Percentiles rank a stretch among this genome's conserved stretches.
Conservation (phyloP, 1,140 invertebrate genomes). For the Hormaphis cornu region DNA sequence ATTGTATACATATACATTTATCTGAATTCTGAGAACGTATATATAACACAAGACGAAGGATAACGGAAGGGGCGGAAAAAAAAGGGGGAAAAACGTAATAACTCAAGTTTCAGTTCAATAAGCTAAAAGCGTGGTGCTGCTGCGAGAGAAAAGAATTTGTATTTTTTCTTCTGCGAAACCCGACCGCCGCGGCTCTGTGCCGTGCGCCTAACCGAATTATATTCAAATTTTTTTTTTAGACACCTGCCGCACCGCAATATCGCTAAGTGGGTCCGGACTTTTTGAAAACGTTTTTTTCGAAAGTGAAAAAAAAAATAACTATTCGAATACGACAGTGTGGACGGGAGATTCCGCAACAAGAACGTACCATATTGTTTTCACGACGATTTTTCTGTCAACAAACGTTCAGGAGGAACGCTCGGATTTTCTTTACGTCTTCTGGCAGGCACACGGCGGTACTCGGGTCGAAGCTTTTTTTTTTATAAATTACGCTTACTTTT, state of each 20-base stretch:
- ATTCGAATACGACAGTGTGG: no score
- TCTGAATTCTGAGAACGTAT: neutral
- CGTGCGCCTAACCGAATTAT: neutral
- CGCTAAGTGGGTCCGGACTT: neutral
- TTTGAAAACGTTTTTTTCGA: no score
- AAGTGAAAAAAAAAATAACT: no score
- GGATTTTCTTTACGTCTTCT: no score
- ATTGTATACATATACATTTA: neutral
- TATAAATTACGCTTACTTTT: no score
- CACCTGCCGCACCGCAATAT: neutral
- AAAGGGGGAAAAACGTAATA: slow-evolving; percentile 27
- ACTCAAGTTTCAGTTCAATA: slow-evolving; percentile 22
- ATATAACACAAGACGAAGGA: neutral
- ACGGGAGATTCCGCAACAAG: no score
- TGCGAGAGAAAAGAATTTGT: neutral
- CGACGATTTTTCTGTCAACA: no score
- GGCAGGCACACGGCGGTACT: no score
- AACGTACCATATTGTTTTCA: no score
- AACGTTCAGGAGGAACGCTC: no score
- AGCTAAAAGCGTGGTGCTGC: neutral
- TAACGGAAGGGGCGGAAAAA: neutral
- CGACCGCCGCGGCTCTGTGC: neutral
- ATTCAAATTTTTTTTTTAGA: neutral
- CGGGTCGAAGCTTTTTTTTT: no score
- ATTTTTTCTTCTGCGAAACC: neutral